Evolutionary conservation across 1,140 invertebrate species (phyloP).

Genomic region (Streblospio benedicti): DNA sequence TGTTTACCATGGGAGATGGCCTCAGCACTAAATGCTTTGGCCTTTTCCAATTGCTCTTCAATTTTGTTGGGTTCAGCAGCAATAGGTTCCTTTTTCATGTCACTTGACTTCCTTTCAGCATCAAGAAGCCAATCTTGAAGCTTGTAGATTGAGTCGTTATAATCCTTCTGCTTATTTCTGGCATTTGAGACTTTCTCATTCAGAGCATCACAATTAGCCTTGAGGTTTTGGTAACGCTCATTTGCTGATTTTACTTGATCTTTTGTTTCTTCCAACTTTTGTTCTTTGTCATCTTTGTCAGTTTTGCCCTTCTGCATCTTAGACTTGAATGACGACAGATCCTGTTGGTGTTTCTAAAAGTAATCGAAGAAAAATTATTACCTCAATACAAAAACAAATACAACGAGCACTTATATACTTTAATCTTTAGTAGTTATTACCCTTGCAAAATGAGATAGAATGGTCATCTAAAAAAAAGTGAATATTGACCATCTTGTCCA

Average conservation of each 20-base stretch:
- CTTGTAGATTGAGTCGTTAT: slow-evolving; percentile 73
- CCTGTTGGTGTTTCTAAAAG: not conserved
- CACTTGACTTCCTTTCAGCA: slow-evolving; percentile 65
- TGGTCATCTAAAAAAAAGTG: too few species aligned
- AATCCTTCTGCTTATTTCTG: slow-evolving; percentile 58
- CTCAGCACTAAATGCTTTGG: slow-evolving; percentile 77
- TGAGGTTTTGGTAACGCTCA: slow-evolving; percentile 60
- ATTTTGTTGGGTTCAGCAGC: slow-evolving; percentile 77
- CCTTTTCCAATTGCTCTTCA: slow-evolving; percentile 74
- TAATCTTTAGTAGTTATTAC: too few species aligned
- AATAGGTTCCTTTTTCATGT: slow-evolving; percentile 68
- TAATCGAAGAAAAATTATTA: too few species aligned
- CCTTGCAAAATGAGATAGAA: too few species aligned
- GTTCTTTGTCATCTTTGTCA: not conserved
- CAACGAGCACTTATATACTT: too few species aligned
- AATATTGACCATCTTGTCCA: too few species aligned
- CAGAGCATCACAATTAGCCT: slow-evolving; percentile 56
- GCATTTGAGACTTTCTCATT: slow-evolving; percentile 52
- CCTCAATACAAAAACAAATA: too few species aligned
- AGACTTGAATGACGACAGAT: not conserved
- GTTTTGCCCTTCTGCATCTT: not conserved
- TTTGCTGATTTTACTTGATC: slow-evolving; percentile 33
- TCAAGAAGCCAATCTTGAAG: slow-evolving; percentile 73
- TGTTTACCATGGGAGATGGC: slow-evolving; percentile 73
- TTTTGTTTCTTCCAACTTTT: slow-evolving; percentile 12